These are phyloP conservation scores for Sander vitreus DNA, from an alignment of 2,113 vertebrate genomes.

Conservation along the genomic window DNA sequence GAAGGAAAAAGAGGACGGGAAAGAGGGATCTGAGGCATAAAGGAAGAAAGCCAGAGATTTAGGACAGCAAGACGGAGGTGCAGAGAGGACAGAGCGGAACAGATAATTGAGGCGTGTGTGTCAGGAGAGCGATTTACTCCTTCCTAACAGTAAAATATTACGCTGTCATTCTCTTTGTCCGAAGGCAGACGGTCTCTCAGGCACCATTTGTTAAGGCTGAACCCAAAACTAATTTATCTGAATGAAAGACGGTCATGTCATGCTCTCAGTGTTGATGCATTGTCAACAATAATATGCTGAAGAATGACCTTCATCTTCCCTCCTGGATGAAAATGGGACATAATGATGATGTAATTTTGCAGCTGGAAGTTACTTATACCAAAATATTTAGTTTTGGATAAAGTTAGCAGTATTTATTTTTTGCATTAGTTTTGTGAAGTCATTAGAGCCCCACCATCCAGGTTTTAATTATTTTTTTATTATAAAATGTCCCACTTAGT, in stretches of 20 bases:
- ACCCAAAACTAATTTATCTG: conserved; percentile 45
- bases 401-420: not conserved
- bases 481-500: not conserved
- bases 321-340: not conserved
- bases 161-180: conserved; percentile 32
- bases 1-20: not conserved
- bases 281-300: conserved; percentile 24
- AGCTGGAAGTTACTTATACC: not conserved
- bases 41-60: conserved; percentile 13
- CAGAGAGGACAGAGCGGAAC: conserved; percentile 1
- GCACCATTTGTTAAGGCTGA: conserved; percentile 44
- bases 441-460: not conserved
- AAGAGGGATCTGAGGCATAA: conserved; percentile 6
- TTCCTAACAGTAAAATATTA: conserved; percentile 56
- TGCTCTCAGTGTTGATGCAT: conserved; percentile 11
- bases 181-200: conserved; percentile 33
- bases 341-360: not conserved
- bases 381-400: not conserved
- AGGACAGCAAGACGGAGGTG: conserved; percentile 19
- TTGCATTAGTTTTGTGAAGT: not conserved
- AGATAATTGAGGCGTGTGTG: conserved; percentile 40
- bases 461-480: too few relatives aligned
- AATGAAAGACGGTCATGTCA: conserved; percentile 45
- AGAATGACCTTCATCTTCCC: conserved; percentile 29
- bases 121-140: conserved; percentile 25